Conservation (phyloP, 2,888 invertebrate genomes). For the Lithophane socia region DNA sequence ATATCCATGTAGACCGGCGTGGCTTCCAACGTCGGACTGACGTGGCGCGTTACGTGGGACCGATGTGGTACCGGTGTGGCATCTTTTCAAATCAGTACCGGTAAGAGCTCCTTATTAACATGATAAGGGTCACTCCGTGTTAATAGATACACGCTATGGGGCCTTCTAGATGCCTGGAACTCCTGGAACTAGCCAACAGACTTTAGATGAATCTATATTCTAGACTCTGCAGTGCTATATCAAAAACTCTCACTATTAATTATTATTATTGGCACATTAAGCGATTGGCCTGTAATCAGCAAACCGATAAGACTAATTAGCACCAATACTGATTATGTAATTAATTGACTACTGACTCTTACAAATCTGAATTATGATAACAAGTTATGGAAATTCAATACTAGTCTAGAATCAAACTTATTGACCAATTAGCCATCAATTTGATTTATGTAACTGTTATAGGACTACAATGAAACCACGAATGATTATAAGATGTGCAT, state of each 20-base stretch:
- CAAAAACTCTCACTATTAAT: neutral
- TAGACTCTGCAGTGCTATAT: neutral
- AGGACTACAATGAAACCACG: neutral
- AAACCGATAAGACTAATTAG: slow-evolving; percentile 12
- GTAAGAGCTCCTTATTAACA: neutral
- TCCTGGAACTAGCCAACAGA: slow-evolving; percentile 97
- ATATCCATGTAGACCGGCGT: no score
- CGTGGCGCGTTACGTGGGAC: neutral
- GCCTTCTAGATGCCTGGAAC: slow-evolving; percentile 94
- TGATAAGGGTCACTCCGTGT: neutral
- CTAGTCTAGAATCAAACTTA: neutral
- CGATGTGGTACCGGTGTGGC: neutral
- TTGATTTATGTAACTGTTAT: neutral
- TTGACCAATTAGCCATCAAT: neutral
- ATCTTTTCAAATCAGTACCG: neutral
- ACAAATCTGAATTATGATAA: neutral
- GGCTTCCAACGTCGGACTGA: neutral
- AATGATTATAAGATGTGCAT: neutral
- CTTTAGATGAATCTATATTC: slow-evolving; percentile 93
- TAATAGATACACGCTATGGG: slow-evolving; percentile 91
- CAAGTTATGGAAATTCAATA: neutral
- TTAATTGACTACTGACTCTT: neutral
- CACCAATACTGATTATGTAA: neutral
- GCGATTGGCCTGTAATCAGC: neutral
- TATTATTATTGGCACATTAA: neutral